Percentiles rank a stretch among this genome's conserved stretches.
Evolutionary conservation across 2,113 vertebrate genomes (phyloP).

Genomic region (Tretioscincus oriximinensis): DNA sequence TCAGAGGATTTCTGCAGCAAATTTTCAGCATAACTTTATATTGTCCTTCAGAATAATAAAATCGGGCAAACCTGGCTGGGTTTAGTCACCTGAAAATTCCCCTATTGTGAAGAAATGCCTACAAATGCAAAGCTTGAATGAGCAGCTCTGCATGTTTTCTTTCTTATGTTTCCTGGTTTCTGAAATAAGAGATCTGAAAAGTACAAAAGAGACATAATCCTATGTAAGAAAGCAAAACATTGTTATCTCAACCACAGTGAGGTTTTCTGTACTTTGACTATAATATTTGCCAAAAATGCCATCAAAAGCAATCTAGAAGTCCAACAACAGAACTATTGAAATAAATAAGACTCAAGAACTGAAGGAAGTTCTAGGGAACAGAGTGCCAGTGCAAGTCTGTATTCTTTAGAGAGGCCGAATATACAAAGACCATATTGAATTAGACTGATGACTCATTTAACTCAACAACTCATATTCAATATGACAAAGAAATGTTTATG

Average conservation of each 20-base stretch:
- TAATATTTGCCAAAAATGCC: neutral
- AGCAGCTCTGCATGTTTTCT: slow-evolving; percentile 3
- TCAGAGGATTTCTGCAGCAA: slow-evolving; percentile 1
- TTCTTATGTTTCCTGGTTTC: neutral
- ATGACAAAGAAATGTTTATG: neutral
- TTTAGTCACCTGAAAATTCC: slow-evolving; percentile 22
- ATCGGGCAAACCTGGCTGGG: slow-evolving; percentile 4
- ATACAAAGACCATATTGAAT: too few relatives aligned
- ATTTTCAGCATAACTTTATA: slow-evolving; percentile 16
- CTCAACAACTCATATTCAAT: neutral
- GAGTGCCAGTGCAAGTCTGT: neutral
- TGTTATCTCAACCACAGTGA: neutral
- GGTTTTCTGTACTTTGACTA: neutral
- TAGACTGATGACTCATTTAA: too few relatives aligned
- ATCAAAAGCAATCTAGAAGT: neutral
- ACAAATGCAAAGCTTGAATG: neutral
- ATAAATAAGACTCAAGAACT: neutral
- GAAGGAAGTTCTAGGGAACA: neutral
- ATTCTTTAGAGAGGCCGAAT: neutral
- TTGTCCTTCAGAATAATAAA: slow-evolving; percentile 9
- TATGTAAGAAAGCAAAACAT: neutral
- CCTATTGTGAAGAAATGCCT: slow-evolving; percentile 22
- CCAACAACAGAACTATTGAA: neutral
- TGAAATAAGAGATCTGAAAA: slow-evolving; percentile 13
- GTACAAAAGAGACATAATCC: neutral